A percentile compares a stretch with the other conserved stretches of the same genome.
Evolutionary conservation across 2,888 invertebrate species (phyloP).

Genomic region (Rhaphigaster nebulosa): DNA sequence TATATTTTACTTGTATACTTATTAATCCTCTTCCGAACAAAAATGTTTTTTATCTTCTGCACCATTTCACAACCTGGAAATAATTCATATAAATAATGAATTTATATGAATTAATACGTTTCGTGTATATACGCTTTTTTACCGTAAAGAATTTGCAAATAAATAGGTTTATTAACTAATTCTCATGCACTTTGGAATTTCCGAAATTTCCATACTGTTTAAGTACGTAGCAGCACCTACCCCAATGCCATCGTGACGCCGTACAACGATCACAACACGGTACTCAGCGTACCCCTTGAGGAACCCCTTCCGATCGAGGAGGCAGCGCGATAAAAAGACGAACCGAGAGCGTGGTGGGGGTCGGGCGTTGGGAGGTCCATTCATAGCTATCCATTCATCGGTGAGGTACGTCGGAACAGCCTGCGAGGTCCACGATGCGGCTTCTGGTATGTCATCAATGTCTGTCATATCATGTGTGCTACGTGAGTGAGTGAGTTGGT

Average conservation of each 20-base stretch:
- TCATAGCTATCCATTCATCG: constrained; percentile 26
- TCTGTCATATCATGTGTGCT: neutral
- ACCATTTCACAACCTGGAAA: no score
- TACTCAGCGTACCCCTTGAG: neutral
- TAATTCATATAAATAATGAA: no score
- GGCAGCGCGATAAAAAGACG: constrained; percentile 12
- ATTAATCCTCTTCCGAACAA: no score
- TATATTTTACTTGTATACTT: no score
- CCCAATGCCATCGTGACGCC: neutral
- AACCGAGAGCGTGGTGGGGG: constrained; percentile 4
- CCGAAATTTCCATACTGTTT: no score
- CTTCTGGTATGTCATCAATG: constrained; percentile 31
- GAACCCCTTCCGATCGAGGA: neutral
- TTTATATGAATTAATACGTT: no score
- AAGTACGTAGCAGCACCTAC: no score
- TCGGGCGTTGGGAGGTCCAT: constrained; percentile 22
- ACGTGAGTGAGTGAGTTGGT: constrained; percentile 14
- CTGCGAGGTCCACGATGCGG: neutral
- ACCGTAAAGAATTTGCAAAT: no score
- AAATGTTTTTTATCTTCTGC: no score
- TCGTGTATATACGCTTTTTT: no score
- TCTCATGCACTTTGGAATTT: no score
- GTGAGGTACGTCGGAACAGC: neutral
- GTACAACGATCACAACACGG: neutral
- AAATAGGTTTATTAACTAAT: no score